phyloP scores from a whole-genome alignment of 2,888 invertebrate genomes.

The Tanypteryx hageni region DNA sequence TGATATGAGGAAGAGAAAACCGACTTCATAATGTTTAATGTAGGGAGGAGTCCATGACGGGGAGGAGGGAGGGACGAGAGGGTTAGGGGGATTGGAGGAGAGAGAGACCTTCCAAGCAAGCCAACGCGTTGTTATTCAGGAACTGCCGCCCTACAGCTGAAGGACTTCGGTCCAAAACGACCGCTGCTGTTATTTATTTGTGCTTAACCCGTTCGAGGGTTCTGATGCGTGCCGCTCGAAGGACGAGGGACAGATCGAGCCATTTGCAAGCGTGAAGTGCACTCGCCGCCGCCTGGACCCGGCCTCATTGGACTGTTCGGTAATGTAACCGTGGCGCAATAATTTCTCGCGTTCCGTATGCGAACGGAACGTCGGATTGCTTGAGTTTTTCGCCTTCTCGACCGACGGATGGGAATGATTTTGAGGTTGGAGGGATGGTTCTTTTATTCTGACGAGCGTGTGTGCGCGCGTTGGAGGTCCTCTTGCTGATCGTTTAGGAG shows the following conservation, averaged over 20 bases:
- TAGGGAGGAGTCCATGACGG: too few species aligned
- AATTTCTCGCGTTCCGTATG: too few species aligned
- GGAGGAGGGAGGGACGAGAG: not conserved
- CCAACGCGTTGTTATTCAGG: not conserved
- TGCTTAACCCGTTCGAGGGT: not conserved
- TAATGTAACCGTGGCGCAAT: not conserved
- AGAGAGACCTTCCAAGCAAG: not conserved
- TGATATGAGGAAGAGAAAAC: slow-evolving; percentile 16
- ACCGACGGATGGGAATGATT: too few species aligned
- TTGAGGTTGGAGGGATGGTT: too few species aligned
- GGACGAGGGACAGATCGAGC: not conserved
- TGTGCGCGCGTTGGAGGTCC: too few species aligned
- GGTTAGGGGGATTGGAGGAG: not conserved
- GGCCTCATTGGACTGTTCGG: not conserved
- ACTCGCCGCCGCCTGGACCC: not conserved
- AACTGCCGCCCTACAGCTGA: not conserved
- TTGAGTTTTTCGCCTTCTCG: too few species aligned
- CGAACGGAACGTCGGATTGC: too few species aligned
- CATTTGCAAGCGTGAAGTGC: not conserved
- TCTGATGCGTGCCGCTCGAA: not conserved
- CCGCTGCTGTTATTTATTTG: too few species aligned
- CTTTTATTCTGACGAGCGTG: too few species aligned
- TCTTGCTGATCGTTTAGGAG: too few species aligned
- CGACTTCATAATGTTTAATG: too few species aligned
- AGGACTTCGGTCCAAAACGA: not conserved